Evolutionary conservation across 1,140 invertebrate genomes (phyloP), one percentile per base, ranked within the genome.

Genomic region (Probaryconus sp.): DNA sequence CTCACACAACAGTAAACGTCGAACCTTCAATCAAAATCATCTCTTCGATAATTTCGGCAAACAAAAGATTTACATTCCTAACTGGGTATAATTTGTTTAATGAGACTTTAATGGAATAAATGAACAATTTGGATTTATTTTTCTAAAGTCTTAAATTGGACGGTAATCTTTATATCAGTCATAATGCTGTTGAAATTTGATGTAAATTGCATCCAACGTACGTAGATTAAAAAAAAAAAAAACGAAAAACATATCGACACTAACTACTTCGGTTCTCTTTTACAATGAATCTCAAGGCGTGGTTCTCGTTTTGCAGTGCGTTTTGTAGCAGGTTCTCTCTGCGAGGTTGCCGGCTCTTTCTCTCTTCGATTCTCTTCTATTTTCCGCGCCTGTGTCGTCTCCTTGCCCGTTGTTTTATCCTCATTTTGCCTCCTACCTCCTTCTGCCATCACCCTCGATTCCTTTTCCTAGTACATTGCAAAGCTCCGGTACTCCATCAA

Each of bases 341-440:
- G 81, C 79, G 80, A 79, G 79, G 79, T 82, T 83, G 81, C 79
- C 80, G 72, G 79, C 56, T 83, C 69, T 48, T 42, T 45, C 50
- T 61, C 37, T 33, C 45, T 67, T 50, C 47, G 33, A 65, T 70
- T 56, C 21, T 33, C 33, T 50, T 40, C 26, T 20, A 26, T 63
- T 78, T 65, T 43, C 73, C 58, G 51, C 65, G 53, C 45, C 13
- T 33, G 38, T 35, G 42, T 63, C 48, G 68, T 70, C 56, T 73
- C 61, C 45, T 53, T 76, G 45, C 31, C 21, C 64, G 20, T 37
- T 40, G 69, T 70, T 70, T 72, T 45, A 48, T 64, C 65, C 67
- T 35, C 10, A 53, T 28, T 31, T 20, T 42, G 40, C 51, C 31
- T 45, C 26, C 50, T 45, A 28, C 50, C 24, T 28, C 35, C 56